These are phyloP conservation scores for Tetrapedia diversipes DNA, from an alignment of 2,888 invertebrate genomes.

Conservation along the genomic window DNA sequence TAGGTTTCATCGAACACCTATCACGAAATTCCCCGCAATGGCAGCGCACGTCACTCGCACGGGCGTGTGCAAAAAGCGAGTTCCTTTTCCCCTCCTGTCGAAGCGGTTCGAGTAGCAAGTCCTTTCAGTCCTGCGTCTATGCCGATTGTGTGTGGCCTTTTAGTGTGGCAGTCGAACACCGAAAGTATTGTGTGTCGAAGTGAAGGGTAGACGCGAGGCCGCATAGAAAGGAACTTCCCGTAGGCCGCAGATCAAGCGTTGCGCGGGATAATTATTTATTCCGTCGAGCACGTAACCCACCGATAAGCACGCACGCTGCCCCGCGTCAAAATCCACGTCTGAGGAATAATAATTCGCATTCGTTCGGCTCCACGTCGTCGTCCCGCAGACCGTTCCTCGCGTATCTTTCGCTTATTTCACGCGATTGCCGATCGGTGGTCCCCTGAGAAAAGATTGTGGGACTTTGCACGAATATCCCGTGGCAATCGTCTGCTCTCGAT, in stretches of 20 bases:
- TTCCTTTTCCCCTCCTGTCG: background rate
- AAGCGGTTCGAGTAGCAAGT: constrained; percentile 23
- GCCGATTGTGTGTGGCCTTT: constrained; percentile 47
- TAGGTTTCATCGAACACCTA: too few relatives aligned
- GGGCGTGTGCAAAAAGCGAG: background rate
- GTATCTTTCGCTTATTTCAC: background rate
- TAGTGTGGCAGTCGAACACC: constrained; percentile 33
- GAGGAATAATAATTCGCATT: constrained; percentile 28
- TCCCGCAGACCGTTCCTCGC: too few relatives aligned
- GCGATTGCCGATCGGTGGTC: too few relatives aligned
- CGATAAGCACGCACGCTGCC: constrained; percentile 31
- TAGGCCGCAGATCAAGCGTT: constrained; percentile 70
- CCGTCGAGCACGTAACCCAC: constrained; percentile 60
- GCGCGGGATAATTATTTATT: constrained; percentile 73
- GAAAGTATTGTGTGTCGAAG: constrained; percentile 68
- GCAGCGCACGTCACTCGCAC: background rate
- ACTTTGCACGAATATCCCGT: background rate
- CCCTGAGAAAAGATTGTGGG: background rate
- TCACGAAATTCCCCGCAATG: too few relatives aligned
- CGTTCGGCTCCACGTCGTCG: background rate
- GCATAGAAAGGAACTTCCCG: constrained; percentile 74
- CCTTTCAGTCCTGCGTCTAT: constrained; percentile 20
- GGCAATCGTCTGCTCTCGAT: background rate
- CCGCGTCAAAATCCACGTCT: constrained; percentile 31
- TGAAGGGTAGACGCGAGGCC: constrained; percentile 72